Conservation (phyloP, 2,888 invertebrate genomes). For the Acanthosepion lycidas region DNA sequence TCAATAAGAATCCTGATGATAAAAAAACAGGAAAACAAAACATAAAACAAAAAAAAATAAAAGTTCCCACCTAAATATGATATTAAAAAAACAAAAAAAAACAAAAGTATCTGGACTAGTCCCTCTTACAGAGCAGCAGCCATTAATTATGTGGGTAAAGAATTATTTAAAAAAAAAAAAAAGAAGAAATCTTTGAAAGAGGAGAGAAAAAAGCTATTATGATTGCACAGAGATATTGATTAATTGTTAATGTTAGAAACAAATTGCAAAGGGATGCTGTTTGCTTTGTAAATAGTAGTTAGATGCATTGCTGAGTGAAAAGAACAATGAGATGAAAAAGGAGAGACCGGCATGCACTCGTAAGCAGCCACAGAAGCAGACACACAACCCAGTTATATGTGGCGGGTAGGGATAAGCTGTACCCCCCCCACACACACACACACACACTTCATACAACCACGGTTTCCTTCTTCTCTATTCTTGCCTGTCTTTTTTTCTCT, state of each 20-base stretch:
- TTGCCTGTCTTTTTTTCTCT: not conserved
- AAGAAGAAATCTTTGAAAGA: not conserved
- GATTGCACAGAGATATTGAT: not conserved
- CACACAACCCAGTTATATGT: not conserved
- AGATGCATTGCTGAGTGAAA: not conserved
- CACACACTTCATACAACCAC: not conserved
- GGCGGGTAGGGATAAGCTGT: not conserved
- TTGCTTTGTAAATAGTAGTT: not conserved
- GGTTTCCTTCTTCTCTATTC: not conserved
- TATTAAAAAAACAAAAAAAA: no score
- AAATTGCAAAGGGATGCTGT: conserved; percentile 6
- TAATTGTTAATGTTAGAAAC: not conserved
- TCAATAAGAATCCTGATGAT: not conserved
- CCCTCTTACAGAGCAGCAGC: not conserved
- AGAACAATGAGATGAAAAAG: conserved; percentile 33
- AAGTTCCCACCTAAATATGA: not conserved
- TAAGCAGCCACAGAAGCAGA: not conserved
- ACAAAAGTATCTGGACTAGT: not conserved
- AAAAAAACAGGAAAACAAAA: not conserved
- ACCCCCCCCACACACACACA: not conserved
- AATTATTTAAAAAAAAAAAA: not conserved
- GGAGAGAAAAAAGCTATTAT: not conserved
- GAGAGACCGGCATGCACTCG: not conserved
- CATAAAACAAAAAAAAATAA: not conserved
- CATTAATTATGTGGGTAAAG: not conserved